Base-by-base conservation (phyloP, 2,113 vertebrate genomes). In the Nanorana parkeri region DNA sequence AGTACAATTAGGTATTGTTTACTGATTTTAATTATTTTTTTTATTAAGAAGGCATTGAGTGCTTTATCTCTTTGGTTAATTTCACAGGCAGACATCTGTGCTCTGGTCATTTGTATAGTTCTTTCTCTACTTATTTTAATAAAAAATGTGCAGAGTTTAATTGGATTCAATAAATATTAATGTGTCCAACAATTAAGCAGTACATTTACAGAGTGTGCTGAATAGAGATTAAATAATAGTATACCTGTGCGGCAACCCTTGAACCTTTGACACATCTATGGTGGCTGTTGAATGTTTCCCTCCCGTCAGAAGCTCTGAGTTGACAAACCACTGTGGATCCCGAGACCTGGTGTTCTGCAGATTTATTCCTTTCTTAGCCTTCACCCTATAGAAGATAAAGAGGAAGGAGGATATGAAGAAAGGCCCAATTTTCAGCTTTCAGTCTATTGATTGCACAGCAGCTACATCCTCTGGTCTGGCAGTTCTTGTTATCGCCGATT, bases 291-390 rank as follows among this genome's bases (percentile, higher is more conserved):
- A 98, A 85, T 98, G 98, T 84, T 99, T 99, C 86, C 96, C 97
- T 0, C 97, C 98, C 0, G 95, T 96, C 88, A 96, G 94, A 68
- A 97, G 91, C 88, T 97, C 97, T 0, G 95, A 96, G 80, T 94
- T 96, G 87, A 98, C 95, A 3, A 94, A 95, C 98, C 98, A 99
- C 88, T 97, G 95, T 74, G 91, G 86, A 5, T 89, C 97, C 90
- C 95, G 94, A 0, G 97, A 95, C 85, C 91, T 95, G 84, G 96
- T 98, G 84, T 93, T 95, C 4, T 97, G 92, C 84, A 99, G 93
- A 87, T 97, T 99, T 85, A 99, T 96, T 0, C 98, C 98, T 66
- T 99, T 99, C 92, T 99, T 99, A 23, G 97, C 98, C 88, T 99
- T 99, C 88, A 99, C 97, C 91, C 98, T 99, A 90, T 0, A 85